Conservation (phyloP, 2,113 vertebrate species). For the Erythrocebus patas region DNA sequence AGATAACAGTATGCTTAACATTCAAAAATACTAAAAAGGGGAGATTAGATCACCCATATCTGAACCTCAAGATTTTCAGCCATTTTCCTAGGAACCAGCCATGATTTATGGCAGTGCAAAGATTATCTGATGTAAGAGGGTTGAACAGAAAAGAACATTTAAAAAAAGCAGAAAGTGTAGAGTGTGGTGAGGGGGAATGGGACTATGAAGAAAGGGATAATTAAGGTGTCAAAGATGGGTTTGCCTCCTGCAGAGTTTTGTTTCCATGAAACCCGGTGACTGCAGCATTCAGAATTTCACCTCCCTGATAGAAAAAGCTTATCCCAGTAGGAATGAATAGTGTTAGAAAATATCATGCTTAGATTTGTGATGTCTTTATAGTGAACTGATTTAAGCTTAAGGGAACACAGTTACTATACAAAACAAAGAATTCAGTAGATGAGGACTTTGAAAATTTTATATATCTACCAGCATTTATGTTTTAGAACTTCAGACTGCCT, state of each 20-base stretch:
- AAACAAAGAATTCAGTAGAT: slow-evolving; percentile 56
- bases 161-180: not conserved
- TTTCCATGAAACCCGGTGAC: slow-evolving; percentile 19
- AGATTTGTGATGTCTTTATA: slow-evolving; percentile 67
- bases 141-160: not conserved
- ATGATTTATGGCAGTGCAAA: not conserved
- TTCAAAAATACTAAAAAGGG: not conserved
- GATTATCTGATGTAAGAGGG: not conserved
- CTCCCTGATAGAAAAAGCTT: slow-evolving; percentile 44
- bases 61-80: not conserved
- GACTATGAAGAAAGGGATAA: not conserved
- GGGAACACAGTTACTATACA: slow-evolving; percentile 1
- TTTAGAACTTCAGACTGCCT: slow-evolving; percentile 50
- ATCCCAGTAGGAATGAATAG: slow-evolving; percentile 43
- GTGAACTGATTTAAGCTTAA: slow-evolving; percentile 53
- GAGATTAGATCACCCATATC: not conserved
- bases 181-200: not conserved
- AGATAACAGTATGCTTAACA: slow-evolving; percentile 6
- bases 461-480: slow-evolving; percentile 50
- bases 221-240: not conserved
- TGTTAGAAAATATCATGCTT: slow-evolving; percentile 53
- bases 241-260: not conserved
- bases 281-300: slow-evolving; percentile 27
- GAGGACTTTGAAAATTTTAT: slow-evolving; percentile 49
- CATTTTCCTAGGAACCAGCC: not conserved